Conservation (phyloP, 2,888 invertebrate species). For the Hemaris fuciformis region DNA sequence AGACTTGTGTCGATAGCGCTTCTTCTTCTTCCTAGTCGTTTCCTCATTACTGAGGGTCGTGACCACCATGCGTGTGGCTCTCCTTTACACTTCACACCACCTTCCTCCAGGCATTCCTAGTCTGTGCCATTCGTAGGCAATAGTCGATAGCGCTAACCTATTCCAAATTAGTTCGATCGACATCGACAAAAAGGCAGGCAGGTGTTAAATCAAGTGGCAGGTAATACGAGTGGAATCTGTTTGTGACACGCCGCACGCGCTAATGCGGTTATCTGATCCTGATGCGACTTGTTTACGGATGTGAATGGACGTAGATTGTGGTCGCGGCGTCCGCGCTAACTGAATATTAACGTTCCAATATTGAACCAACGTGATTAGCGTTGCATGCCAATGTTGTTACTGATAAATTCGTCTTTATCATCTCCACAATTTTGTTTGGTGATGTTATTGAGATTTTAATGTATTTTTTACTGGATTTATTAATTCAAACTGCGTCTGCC, state of each 20-base stretch:
- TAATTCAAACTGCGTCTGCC: too few relatives aligned
- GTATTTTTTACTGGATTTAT: too few relatives aligned
- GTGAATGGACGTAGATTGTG: conserved; percentile 19
- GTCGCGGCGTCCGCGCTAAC: conserved; percentile 12
- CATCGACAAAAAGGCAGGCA: not conserved
- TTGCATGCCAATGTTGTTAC: not conserved
- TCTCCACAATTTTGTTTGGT: not conserved
- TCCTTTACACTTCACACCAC: too few relatives aligned
- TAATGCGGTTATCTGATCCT: conserved; percentile 49
- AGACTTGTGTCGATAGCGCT: too few relatives aligned
- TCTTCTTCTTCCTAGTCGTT: too few relatives aligned
- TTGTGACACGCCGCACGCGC: conserved; percentile 39
- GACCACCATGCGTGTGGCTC: too few relatives aligned
- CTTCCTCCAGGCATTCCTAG: too few relatives aligned
- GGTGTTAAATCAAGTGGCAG: not conserved
- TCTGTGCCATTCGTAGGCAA: too few relatives aligned
- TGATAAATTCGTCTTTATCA: not conserved
- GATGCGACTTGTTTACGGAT: conserved; percentile 41
- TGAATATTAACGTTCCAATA: conserved; percentile 9
- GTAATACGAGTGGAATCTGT: conserved; percentile 26
- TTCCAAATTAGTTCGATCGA: not conserved
- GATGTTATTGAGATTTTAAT: too few relatives aligned
- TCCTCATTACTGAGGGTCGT: too few relatives aligned
- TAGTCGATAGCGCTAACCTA: too few relatives aligned
- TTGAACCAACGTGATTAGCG: not conserved